Percentiles rank a stretch among this genome's conserved stretches.
Conservation (phyloP, 2,797 vertebrate species). For the Poeciliopsis infans region DNA sequence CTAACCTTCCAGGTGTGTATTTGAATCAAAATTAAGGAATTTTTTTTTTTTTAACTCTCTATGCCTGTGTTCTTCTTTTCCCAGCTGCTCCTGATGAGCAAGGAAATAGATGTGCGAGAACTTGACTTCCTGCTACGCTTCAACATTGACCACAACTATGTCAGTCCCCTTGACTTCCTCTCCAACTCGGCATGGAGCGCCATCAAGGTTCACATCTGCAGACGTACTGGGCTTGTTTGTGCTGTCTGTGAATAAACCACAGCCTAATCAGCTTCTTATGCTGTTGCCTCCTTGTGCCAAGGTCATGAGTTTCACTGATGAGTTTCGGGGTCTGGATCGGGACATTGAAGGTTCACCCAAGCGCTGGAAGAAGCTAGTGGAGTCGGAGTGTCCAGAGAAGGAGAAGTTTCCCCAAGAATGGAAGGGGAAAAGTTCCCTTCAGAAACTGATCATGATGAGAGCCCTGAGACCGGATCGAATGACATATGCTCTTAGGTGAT, state of each 20-base stretch:
- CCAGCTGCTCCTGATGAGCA: conserved; percentile 81
- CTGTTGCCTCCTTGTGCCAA: conserved; percentile 18
- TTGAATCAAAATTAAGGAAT: conserved; percentile 10
- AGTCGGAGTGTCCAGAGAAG: conserved; percentile 83
- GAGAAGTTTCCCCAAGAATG: conserved; percentile 83
- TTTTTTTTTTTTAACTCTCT: conserved; percentile 24
- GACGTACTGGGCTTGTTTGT: neutral
- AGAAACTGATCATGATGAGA: conserved; percentile 84
- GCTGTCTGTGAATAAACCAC: neutral
- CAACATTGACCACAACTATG: conserved; percentile 82
- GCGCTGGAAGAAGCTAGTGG: conserved; percentile 81
- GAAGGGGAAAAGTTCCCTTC: conserved; percentile 82
- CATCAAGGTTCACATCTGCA: conserved; percentile 73
- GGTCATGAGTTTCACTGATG: conserved; percentile 83
- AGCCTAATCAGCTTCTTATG: neutral
- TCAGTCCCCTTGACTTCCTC: conserved; percentile 82
- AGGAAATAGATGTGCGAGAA: conserved; percentile 80
- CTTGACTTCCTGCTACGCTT: conserved; percentile 86
- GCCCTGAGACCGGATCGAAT: conserved; percentile 81
- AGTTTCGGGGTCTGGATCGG: conserved; percentile 78
- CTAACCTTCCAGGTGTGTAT: conserved; percentile 77
- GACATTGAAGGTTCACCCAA: conserved; percentile 83
- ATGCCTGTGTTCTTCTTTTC: conserved; percentile 9
- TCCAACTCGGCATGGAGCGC: conserved; percentile 81
- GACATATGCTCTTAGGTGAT: conserved; percentile 83